Evolutionary conservation across 2,797 vertebrate species (phyloP), one percentile per base, ranked within the genome.

Genomic region (Hybognathus amarus): DNA sequence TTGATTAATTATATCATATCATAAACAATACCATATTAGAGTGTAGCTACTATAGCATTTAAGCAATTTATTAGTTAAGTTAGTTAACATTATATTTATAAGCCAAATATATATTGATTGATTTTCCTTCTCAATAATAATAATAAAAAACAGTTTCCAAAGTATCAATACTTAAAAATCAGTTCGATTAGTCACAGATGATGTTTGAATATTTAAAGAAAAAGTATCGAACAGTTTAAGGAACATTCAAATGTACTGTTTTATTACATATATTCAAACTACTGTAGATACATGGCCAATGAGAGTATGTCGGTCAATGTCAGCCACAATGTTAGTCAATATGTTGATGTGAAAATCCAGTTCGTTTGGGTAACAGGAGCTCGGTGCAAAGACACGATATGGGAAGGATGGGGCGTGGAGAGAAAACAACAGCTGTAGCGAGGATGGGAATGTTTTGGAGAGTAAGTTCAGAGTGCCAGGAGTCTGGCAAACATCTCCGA

Each of bases 361-460:
- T 61, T 77, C 30, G 64, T 27, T 75, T 42, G 42, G 64, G 77
- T 59, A 77, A 82, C 66, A 85, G 79, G 81, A 89, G 80, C 67
- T 67, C 36, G 12, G 71, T 80, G 71, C 79, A 64, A 83, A 83
- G 59, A 68, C 80, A 67, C 33, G 45, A 42, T 82, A 82, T 59
- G 71, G 61, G 75, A 85, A 75, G 74, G 79, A 66, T 67, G 75
- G 64, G 80, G 40, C 13, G 42, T 76, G 76, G 64, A 47, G 50
- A 85, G 88, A 90, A 91, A 91, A 92, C 91, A 93, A 91, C 93
- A 94, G 92, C 91, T 94, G 93, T 89, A 89, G 83, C 54, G 73
- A 85, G 87, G 88, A 90, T 82, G 87, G 87, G 87, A 85, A 88
- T 85, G 86, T 90, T 91, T 85, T 50, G 87, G 83, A 90, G 86